Base-by-base conservation (phyloP, 2,113 vertebrate genomes). In the Thunnus maccoyii region DNA sequence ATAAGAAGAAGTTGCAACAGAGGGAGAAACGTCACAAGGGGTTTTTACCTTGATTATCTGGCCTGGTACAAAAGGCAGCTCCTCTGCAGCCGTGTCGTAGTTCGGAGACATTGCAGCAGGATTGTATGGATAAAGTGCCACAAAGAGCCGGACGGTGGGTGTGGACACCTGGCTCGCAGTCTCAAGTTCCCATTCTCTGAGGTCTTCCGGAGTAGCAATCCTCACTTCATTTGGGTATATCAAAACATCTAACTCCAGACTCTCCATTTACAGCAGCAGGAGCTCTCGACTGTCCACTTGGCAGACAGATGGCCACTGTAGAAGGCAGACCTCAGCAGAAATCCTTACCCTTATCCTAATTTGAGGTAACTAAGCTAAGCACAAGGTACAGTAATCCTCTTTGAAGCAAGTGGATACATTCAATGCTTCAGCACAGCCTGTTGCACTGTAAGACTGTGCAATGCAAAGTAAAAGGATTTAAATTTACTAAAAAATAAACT, bases 81-180 rank as follows among this genome's bases (percentile, higher is more conserved):
- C 98, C 89, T 98, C 98, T 77, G 97, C 97, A 18, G 96, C 96
- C 0, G 96, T 97, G 52, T 99, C 97, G 0, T 94, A 82, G 90
- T 99, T 99, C 20, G 98, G 97, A 2, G 98, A 99, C 98, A 99
- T 99, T 0, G 96, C 95, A 46, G 95, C 91, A 0, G 98, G 98
- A 78, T 98, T 97, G 5, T 99, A 99, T 17, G 98, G 97, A 91
- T 98, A 99, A 62, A 99, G 96, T 66, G 97, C 98, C 86, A 99
- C 97, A 86, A 99, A 99, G 67, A 98, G 86, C 2, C 97, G 92
- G 7, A 95, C 17, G 0, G 85, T 80, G 52, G 94, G 76, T 5
- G 90, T 72, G 15, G 84, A 78, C 41, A 83, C 46, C 25, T 83
- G 92, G 65, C 92, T 93, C 0, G 93, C 85, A 0, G 75, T 91